These are phyloP conservation scores for Corythoichthys haematopterus DNA, from an alignment of 2,113 vertebrate genomes.

Conservation along the genomic window DNA sequence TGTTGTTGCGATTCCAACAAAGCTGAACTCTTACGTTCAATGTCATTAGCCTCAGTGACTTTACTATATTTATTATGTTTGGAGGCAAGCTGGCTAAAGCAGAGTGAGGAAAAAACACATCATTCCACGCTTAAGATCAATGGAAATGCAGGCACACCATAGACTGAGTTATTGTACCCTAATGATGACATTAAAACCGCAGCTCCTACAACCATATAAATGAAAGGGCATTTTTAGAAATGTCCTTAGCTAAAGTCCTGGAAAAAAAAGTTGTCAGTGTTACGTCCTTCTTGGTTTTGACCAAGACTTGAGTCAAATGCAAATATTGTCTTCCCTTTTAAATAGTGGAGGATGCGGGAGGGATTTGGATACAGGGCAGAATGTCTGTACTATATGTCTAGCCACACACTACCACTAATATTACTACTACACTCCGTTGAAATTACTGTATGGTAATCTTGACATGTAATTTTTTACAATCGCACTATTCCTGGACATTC, in stretches of 20 bases:
- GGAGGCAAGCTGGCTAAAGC: conserved; percentile 46
- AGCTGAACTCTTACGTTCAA: neutral
- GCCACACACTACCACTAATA: neutral
- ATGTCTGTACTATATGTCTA: neutral
- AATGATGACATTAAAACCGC: conserved; percentile 57
- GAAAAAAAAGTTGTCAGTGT: conserved; percentile 50
- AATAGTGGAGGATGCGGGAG: neutral
- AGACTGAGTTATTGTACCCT: conserved; percentile 45
- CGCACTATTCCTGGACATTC: neutral
- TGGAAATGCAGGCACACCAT: conserved; percentile 47
- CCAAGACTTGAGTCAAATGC: conserved; percentile 51
- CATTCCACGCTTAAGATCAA: conserved; percentile 33
- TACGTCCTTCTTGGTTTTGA: conserved; percentile 53
- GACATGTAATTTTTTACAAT: neutral
- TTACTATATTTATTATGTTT: conserved; percentile 59
- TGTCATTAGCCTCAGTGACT: conserved; percentile 53
- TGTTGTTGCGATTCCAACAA: conserved; percentile 3
- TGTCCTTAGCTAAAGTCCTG: conserved; percentile 27
- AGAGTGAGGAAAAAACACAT: conserved; percentile 51
- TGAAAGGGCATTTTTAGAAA: conserved; percentile 41
- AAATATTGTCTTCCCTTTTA: neutral
- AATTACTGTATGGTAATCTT: neutral
- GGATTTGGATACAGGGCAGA: neutral
- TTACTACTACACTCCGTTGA: no score
- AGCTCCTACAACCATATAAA: conserved; percentile 28